Evolutionary conservation across 2,797 vertebrate species (phyloP), one percentile per base, ranked within the genome.

Genomic region (Phoeniculus purpureus): DNA sequence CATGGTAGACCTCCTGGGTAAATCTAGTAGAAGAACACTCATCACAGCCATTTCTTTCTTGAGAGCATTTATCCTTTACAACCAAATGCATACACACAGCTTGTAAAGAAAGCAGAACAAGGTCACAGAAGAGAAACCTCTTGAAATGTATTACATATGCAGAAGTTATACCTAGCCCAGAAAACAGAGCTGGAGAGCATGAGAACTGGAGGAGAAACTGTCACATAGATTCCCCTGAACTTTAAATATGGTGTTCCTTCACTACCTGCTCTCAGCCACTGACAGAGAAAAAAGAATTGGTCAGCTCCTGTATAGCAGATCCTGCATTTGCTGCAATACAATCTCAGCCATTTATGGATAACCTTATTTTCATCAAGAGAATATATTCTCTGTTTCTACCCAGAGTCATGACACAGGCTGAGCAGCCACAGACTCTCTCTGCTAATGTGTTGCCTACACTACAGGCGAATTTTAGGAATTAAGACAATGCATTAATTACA

Each of bases 381-480:
- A 55, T 31, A 68, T 7, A 64, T 13, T 82, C 23, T 52, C 77
- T 51, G 15, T 66, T 92, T 75, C 61, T 32, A 55, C 7, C 4
- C 65, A 82, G 68, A 48, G 54, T 68, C 67, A 45, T 48, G 84
- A 64, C 18, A 71, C 12, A 75, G 51, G 51, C 55, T 3, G 2
- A 85, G 68, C 37, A 85, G 55, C 43, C 79, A 84, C 1, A 1
- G 31, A 74, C 60, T 76, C 31, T 66, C 67, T 59, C 68, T 68
- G 12, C 54, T 84, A 52, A 29, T 93, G 77, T 78, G 84, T 67
- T 64, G 76, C 26, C 27, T 22, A 73, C 32, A 74, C 17, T 40
- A 47, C 27, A 74, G 51, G 21, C 83, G 31, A 91, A 80, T 78
- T 90, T 51, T 68, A 76, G 52, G 81, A 88, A 88, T 86, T 88